Evolutionary conservation across 2,888 invertebrate species (phyloP).

Genomic region (Nephrotoma appendiculata): DNA sequence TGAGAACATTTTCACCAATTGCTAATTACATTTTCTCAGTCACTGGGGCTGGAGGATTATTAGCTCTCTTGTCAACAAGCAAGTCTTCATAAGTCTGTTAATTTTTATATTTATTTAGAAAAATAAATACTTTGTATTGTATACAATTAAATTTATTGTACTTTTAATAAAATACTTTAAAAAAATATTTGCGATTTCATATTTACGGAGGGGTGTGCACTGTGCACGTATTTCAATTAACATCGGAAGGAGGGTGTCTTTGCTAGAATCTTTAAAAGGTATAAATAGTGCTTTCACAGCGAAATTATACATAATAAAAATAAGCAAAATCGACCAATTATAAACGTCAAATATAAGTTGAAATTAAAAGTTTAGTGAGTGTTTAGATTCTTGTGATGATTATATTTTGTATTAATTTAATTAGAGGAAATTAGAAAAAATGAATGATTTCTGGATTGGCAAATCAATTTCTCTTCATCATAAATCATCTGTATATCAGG

Average conservation of each 20-base stretch:
- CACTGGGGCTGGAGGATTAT: conserved; percentile 71
- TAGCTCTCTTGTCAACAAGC: conserved; percentile 92
- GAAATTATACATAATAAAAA: too few species aligned
- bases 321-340: neutral
- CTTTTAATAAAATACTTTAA: neutral
- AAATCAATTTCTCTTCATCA: conserved; percentile 76
- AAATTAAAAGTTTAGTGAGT: neutral
- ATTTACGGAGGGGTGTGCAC: too few species aligned
- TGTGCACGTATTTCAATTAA: too few species aligned
- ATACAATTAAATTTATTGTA: neutral
- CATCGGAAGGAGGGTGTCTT: too few species aligned
- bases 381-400: neutral
- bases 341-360: neutral
- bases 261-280: too few species aligned
- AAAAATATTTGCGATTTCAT: neutral
- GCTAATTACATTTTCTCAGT: conserved; percentile 91
- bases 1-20: conserved; percentile 77
- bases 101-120: neutral
- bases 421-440: neutral
- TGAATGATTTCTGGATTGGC: conserved; percentile 42
- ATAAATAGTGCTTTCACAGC: too few species aligned
- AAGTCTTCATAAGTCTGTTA: conserved; percentile 15
- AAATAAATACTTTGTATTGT: neutral
- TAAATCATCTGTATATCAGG: conserved; percentile 61
- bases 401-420: neutral